Percentiles rank a stretch among this genome's conserved stretches.
phyloP scores from a whole-genome alignment of 2,888 invertebrate genomes.

The Helobdella robusta region DNA sequence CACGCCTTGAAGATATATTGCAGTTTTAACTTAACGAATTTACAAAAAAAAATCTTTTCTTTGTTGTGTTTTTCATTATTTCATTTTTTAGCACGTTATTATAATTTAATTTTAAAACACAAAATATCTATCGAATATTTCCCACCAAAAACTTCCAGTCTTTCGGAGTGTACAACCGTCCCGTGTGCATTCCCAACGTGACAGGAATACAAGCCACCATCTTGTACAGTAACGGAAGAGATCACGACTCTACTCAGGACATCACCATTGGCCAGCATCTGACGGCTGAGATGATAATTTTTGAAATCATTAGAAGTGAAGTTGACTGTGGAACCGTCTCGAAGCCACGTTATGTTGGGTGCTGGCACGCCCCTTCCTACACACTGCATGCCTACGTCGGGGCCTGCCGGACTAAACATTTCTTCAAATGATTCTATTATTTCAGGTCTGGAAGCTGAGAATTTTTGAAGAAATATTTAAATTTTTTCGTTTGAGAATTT shows the following conservation, averaged over 20 bases:
- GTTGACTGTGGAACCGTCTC: slow-evolving; percentile 58
- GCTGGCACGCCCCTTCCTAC: slow-evolving; percentile 88
- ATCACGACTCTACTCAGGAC: slow-evolving; percentile 82
- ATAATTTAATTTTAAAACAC: background rate
- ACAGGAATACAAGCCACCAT: slow-evolving; percentile 71
- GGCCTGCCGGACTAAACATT: slow-evolving; percentile 80
- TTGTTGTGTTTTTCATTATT: no score
- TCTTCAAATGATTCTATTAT: no score
- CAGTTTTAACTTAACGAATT: no score
- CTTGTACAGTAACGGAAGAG: slow-evolving; percentile 58
- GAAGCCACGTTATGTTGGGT: slow-evolving; percentile 79
- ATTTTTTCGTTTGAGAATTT: no score
- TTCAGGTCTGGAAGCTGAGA: no score
- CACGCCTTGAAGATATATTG: no score
- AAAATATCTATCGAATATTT: background rate
- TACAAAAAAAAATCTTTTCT: no score
- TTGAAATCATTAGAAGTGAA: slow-evolving; percentile 28
- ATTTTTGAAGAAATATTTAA: no score
- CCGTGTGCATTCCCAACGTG: slow-evolving; percentile 68
- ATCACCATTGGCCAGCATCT: slow-evolving; percentile 63
- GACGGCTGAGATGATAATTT: no score
- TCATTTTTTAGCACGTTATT: no score
- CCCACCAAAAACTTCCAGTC: slow-evolving; percentile 72
- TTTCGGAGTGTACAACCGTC: slow-evolving; percentile 62
- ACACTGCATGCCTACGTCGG: slow-evolving; percentile 80